Evolutionary conservation across 2,888 invertebrate species (phyloP), one percentile per base, ranked within the genome.

Genomic region (Incurvaria masculella): DNA sequence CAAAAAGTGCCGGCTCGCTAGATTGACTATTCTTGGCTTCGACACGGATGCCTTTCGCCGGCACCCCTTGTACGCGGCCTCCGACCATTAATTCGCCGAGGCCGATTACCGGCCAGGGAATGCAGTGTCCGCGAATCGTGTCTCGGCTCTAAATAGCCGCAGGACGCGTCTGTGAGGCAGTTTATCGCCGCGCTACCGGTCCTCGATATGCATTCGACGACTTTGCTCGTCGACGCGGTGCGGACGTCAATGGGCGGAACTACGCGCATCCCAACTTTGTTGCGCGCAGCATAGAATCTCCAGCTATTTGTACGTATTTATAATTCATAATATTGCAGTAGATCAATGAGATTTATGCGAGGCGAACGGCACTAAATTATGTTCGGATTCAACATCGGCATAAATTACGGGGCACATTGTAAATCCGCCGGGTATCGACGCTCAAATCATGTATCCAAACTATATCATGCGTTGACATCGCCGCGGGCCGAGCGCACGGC

Each of bases 321-420:
- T 23, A n/a, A 23, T 10, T 23, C 10, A 23, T 23, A 23, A 23
- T 23, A 10, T 10, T 23, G 23, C 33, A 33, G 20, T 19, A 41
- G 20, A 18, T 18, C 10, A 19, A 73, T 69, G 75, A 69, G 64
- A 78, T 76, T 76, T 78, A 76, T 69, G 66, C 60, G 57, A 59
- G 62, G 62, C 65, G 66, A 66, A 69, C 73, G 72, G 71, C 74
- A 73, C 73, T 78, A 76, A 76, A 78, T 76, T 74, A 75, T 72
- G 74, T 74, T 72, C 74, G 72, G 71, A 74, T 70, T 68, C 71
- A 72, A 75, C 75, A 75, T 64, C 65, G 68, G 72, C 59, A 76
- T 78, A 76, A 76, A 78, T 76, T 71, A 69, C 63, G 57, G 65
- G 64, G 63, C 62, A 68, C 69, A 74, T 69, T 74, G 72, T 78